Evolutionary conservation across 2,888 invertebrate genomes (phyloP).

Genomic region (Synergus gifuensis): DNA sequence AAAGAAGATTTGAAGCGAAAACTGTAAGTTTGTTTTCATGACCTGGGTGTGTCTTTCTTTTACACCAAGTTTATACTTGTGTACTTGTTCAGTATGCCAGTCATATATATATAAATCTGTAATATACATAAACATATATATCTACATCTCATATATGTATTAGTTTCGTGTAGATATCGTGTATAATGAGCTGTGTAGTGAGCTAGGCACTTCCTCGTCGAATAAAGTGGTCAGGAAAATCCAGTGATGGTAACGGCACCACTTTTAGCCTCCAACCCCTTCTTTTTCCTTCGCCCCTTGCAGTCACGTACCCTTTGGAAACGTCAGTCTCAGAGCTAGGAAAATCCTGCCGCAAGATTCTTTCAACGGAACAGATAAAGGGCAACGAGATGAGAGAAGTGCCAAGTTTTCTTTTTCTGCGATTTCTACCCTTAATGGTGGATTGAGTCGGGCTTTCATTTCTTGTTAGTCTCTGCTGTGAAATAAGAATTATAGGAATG

Average conservation of each 20-base stretch:
- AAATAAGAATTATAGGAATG: not conserved
- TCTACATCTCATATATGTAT: not conserved
- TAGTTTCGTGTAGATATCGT: too few relatives aligned
- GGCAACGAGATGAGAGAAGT: constrained; percentile 38
- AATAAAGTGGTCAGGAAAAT: constrained; percentile 46
- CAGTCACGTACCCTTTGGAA: constrained; percentile 11
- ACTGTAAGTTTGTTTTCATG: constrained; percentile 47
- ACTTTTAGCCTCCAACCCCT: not conserved
- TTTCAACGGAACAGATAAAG: constrained; percentile 14
- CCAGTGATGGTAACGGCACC: not conserved
- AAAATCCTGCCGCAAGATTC: constrained; percentile 40
- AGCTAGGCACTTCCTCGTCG: constrained; percentile 36
- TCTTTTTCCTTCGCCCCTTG: not conserved
- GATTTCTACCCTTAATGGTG: not conserved
- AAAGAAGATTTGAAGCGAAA: constrained; percentile 25
- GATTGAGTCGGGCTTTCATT: not conserved
- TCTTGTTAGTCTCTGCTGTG: not conserved
- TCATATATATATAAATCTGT: not conserved
- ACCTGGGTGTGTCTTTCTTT: constrained; percentile 18
- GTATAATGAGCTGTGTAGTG: not conserved
- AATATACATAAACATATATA: too few relatives aligned
- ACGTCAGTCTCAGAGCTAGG: constrained; percentile 44
- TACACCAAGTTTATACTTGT: not conserved
- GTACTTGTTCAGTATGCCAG: not conserved
- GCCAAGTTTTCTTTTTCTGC: constrained; percentile 13